Base-by-base conservation (phyloP, 2,888 invertebrate species). In the Oxycera nigricornis region DNA sequence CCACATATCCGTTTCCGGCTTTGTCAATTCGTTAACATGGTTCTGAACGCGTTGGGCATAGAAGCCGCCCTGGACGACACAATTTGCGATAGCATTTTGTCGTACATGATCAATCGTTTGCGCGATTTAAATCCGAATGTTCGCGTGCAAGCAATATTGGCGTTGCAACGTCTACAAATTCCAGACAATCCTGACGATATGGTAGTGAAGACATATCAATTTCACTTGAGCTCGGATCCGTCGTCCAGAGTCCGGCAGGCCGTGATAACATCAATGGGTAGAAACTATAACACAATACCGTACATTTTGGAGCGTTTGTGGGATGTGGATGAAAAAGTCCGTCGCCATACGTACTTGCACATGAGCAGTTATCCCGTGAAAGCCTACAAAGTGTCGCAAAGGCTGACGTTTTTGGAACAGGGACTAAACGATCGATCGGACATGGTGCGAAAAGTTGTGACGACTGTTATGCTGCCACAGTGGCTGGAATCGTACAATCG, bases 131-230 rank as follows among this genome's bases (percentile, higher is more conserved):
- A 92, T 57, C 88, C 92, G 0, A 89, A 90, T 67, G 92, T 96
- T 2, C 88, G 96, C 22, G 90, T 91, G 39, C 91, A 95, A 79
- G 95, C 95, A 0, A 91, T 94, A 0, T 83, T 90, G 30, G 93
- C 94, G 0, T 85, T 96, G 50, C 90, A 92, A 73, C 88, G 95
- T 2, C 86, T 96, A 0, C 96, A 96, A 83, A 91, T 94, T 79
- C 94, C 95, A 0, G 86, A 86, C 62, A 90, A 94, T 80, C 88
- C 88, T 0, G 88, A 91, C 35, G 95, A 96, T 82, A 90, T 89
- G 1, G 91, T 96, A 0, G 91, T 94, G 0, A 88, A 90, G 78
- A 88, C 91, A 0, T 93, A 92, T 79, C 86, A 90, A 26, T 91
- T 89, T 80, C 92, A 94, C 77, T 87, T 94, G 83, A 87, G 88